A percentile compares a stretch with the other conserved stretches of the same genome.
Conservation (phyloP, 2,888 invertebrate species). For the Cataglyphis rosenhaueri region DNA sequence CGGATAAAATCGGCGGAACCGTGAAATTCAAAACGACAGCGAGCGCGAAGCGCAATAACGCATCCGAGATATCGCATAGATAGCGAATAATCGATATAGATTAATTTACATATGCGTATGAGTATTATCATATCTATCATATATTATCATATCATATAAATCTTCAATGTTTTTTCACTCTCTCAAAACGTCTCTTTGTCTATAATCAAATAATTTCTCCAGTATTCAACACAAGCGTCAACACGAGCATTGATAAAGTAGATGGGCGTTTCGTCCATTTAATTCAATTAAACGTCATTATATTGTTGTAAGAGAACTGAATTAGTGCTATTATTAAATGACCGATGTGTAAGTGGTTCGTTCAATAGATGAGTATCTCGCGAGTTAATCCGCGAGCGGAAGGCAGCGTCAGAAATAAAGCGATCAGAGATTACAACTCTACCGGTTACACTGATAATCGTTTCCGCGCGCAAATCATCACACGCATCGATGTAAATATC, state of each 20-base stretch:
- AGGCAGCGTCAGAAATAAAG: constrained; percentile 14
- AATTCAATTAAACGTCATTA: constrained; percentile 15
- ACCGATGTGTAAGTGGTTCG: not conserved
- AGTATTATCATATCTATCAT: not conserved
- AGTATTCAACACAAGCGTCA: too few species aligned
- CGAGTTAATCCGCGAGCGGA: constrained; percentile 28
- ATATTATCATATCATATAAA: not conserved
- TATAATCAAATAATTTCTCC: not conserved
- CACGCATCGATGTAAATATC: constrained; percentile 35
- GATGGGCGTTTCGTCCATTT: not conserved
- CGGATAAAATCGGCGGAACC: constrained; percentile 22
- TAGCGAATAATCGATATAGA: not conserved
- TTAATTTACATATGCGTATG: not conserved
- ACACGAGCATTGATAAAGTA: not conserved
- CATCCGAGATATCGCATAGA: constrained; percentile 1
- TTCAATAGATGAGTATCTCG: not conserved
- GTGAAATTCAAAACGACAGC: constrained; percentile 55
- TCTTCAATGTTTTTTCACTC: not conserved
- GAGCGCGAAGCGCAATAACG: constrained; percentile 32
- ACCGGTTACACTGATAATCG: constrained; percentile 1
- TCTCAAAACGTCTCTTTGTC: not conserved
- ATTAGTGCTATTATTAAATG: not conserved
- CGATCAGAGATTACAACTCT: not conserved
- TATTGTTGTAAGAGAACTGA: not conserved
- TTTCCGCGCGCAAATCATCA: constrained; percentile 12